A percentile compares a stretch with the other conserved stretches of the same genome.
Conservation (phyloP, 2,797 vertebrate species). For the Thunnus albacares region DNA sequence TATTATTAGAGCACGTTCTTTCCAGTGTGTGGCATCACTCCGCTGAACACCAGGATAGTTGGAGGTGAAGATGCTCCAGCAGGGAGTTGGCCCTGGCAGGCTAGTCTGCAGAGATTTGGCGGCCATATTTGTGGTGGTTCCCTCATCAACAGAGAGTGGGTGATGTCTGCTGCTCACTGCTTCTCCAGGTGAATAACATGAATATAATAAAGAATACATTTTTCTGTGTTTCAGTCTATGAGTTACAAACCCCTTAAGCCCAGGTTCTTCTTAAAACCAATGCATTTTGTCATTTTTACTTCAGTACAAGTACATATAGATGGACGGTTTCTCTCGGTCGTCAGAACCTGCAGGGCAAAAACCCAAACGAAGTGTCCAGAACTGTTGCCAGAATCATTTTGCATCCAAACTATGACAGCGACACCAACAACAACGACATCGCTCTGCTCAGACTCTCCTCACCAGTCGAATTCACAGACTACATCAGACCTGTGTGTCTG, state of each 20-base stretch:
- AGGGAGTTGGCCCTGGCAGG: conserved; percentile 78
- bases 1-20: too few species aligned
- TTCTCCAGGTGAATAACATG: conserved; percentile 15
- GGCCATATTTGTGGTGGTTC: conserved; percentile 72
- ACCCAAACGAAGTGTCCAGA: conserved; percentile 59
- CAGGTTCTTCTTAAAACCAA: too few species aligned
- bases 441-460: conserved; percentile 75
- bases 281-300: neutral
- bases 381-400: conserved; percentile 35
- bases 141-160: conserved; percentile 76
- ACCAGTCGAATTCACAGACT: conserved; percentile 79
- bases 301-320: neutral
- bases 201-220: too few species aligned
- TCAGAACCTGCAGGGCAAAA: conserved; percentile 48
- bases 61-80: conserved; percentile 67
- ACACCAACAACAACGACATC: conserved; percentile 66
- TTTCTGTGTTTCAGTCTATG: too few species aligned
- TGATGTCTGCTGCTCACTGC: conserved; percentile 77
- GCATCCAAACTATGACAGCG: conserved; percentile 61
- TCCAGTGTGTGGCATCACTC: conserved; percentile 57
- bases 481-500: conserved; percentile 86
- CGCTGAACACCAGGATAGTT: conserved; percentile 58
- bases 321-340: conserved; percentile 57
- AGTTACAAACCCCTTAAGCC: too few species aligned
- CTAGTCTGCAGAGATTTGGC: conserved; percentile 52